Evolutionary conservation across 2,888 invertebrate species (phyloP), one percentile per base, ranked within the genome.

Genomic region (Lacanobia wlatinum): DNA sequence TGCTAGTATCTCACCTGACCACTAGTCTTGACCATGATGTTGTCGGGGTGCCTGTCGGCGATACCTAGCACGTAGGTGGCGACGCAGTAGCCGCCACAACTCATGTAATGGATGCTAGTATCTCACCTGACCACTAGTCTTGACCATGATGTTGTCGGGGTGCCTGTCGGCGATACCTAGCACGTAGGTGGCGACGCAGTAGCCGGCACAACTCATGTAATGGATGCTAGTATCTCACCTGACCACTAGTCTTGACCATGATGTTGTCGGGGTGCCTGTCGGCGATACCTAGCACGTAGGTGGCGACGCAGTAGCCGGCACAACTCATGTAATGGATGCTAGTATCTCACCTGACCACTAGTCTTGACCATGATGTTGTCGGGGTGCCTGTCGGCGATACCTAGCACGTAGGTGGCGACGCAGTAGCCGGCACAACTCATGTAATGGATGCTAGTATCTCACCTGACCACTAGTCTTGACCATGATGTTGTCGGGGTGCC

Each of bases 401-500:
- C 98, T 58, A 99, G 97, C 34, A 99, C 98, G 92, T 99, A 99
- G 0, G 99, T 99, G 4, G 99, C 99, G 3, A 99, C 99, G 95
- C 99, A 99, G 96, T 99, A 99, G 0, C 99, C 99, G 9, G 99
- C 28, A 28, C 28, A 28, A 28, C 28, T 28, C 28, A 28, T 10
- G 21, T 21, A 21, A 4, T 21, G 12, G n/a, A 40, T 40, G 40
- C n/a, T 34, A 18, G 7, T 58, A 48, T 60, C 82, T 64, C 2
- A 97, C 97, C 97, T 98, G 98, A 77, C 98, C 98, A 86, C 97
- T 98, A 86, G 97, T 97, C 91, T 98, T 98, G 77, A 98, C 97
- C 98, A 98, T 99, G 87, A 99, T 99, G 92, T 99, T 99, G 94
- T 99, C 99, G 0, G 99, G 99, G 92, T 99, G 99, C 23, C 99